These are phyloP conservation scores for Nipponia nippon DNA, from an alignment of 2,113 vertebrate species.

Conservation along the genomic window DNA sequence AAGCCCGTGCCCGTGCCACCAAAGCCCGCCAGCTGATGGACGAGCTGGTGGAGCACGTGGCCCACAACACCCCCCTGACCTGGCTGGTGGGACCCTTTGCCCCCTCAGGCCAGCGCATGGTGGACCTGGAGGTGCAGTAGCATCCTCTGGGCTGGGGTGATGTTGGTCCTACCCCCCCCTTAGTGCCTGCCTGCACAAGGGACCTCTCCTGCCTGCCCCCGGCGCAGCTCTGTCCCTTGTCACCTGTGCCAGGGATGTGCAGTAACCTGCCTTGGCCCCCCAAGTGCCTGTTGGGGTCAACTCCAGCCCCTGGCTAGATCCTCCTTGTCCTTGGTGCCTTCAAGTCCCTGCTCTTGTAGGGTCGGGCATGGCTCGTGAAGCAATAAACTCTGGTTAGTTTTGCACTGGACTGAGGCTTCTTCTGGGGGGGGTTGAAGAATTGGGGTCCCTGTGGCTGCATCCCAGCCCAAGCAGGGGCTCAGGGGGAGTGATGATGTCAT, in stretches of 20 bases:
- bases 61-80: constrained; percentile 74
- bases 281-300: background rate
- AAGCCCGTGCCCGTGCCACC: constrained; percentile 65
- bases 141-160: background rate
- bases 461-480: no score
- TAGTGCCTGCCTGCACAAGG: background rate
- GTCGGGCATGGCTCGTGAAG: background rate
- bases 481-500: background rate
- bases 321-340: background rate
- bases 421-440: background rate
- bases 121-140: background rate
- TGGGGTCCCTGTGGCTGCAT: fast-evolving
- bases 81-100: constrained; percentile 57
- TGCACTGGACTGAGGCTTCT: background rate
- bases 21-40: constrained; percentile 82
- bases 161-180: fast-evolving
- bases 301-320: background rate
- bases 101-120: background rate
- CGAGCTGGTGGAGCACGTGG: constrained; percentile 75
- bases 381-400: constrained; percentile 36
- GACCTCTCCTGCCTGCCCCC: background rate
- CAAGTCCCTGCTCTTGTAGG: no score
- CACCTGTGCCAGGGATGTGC: background rate
- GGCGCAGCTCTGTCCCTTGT: background rate
- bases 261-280: background rate